Evolutionary conservation across 2,888 invertebrate species (phyloP).

Genomic region (Caenorhabditis afra): DNA sequence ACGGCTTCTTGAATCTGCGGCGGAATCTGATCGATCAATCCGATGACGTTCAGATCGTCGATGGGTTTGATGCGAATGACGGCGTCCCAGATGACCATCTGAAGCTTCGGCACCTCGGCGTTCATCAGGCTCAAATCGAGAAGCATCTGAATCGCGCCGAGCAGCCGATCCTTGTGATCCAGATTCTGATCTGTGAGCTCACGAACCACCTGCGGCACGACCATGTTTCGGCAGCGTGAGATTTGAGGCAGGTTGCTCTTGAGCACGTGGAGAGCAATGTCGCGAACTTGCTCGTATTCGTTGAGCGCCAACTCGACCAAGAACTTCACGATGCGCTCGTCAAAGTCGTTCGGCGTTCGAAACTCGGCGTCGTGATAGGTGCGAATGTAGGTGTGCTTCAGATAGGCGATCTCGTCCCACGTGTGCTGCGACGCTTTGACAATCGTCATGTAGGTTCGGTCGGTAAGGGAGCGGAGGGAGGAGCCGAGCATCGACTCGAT

Average conservation of each 20-base stretch:
- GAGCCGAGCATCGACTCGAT: conserved; percentile 1
- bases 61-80: conserved; percentile 27
- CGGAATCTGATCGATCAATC: conserved; percentile 14
- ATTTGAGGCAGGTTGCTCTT: conserved; percentile 5
- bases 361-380: conserved; percentile 11
- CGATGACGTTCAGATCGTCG: conserved; percentile 14
- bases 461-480: conserved; percentile 5
- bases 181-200: conserved; percentile 8
- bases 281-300: conserved; percentile 36
- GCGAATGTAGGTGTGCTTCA: conserved; percentile 2
- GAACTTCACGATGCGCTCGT: conserved; percentile 21
- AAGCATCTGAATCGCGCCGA: conserved; percentile 23
- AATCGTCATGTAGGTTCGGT: conserved; percentile 4
- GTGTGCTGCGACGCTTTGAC: conserved; percentile 32
- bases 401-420: conserved; percentile 21
- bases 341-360: conserved; percentile 21
- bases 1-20: not conserved
- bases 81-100: conserved; percentile 30
- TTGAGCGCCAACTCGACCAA: conserved; percentile 31
- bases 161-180: conserved; percentile 24
- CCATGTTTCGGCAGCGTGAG: conserved; percentile 22
- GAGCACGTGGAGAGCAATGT: not conserved
- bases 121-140: not conserved
- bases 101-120: conserved; percentile 11
- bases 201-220: conserved; percentile 25